A percentile compares a stretch with the other conserved stretches of the same genome.
Conservation (phyloP, 1,140 invertebrate species). For the Drosophila pallidifrons region DNA sequence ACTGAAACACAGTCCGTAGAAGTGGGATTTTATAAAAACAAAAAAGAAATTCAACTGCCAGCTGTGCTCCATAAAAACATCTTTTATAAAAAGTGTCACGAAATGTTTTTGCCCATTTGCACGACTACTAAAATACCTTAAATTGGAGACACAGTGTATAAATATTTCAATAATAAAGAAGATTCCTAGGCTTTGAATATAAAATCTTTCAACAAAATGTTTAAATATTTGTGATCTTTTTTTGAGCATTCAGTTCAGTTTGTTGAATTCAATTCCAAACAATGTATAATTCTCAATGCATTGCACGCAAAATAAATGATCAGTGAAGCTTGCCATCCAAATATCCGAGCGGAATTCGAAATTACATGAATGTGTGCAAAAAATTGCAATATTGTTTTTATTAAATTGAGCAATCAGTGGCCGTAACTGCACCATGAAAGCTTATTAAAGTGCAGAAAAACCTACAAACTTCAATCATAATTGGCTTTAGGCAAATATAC, state of each 20-base stretch:
- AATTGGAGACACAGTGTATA: too few relatives aligned
- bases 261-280: not conserved
- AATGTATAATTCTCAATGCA: not conserved
- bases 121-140: constrained; percentile 2
- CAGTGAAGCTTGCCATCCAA: not conserved
- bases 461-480: not conserved
- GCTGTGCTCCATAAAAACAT: not conserved
- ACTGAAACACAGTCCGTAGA: not conserved
- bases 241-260: not conserved
- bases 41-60: not conserved
- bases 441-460: too few relatives aligned
- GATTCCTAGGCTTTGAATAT: too few relatives aligned
- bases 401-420: constrained; percentile 43
- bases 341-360: not conserved
- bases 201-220: too few relatives aligned
- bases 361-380: constrained; percentile 1
- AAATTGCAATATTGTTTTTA: constrained; percentile 26
- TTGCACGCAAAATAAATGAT: not conserved
- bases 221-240: too few relatives aligned
- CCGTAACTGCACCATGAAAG: not conserved
- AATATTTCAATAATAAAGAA: too few relatives aligned
- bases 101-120: not conserved
- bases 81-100: constrained; percentile 12
- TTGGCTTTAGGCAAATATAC: not conserved
- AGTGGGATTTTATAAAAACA: constrained; percentile 15